Percentiles rank a stretch among this genome's conserved stretches.
These are phyloP conservation scores for Labrus mixtus DNA, from an alignment of 2,113 vertebrate species.

Conservation along the genomic window DNA sequence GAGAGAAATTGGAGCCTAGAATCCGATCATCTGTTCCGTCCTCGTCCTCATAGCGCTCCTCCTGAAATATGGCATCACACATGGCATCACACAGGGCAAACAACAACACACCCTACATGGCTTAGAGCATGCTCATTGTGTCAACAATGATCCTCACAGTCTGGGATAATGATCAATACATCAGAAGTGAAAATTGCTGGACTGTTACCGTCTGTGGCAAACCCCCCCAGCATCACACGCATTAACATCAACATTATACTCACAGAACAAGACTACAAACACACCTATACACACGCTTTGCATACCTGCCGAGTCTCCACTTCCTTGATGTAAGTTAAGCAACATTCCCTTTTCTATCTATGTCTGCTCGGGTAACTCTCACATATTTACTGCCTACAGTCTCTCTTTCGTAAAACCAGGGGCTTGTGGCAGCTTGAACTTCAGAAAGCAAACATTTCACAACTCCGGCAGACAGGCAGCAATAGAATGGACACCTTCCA, in stretches of 20 bases:
- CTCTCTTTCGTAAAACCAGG: constrained; percentile 17
- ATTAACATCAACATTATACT: background rate
- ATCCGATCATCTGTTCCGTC: constrained; percentile 86
- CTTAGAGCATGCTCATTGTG: constrained; percentile 46
- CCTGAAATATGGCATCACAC: constrained; percentile 71
- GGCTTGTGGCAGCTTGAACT: constrained; percentile 52
- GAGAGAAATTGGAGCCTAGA: constrained; percentile 86
- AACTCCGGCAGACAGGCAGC: constrained; percentile 48
- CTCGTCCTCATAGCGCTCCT: constrained; percentile 87
- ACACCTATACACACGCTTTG: constrained; percentile 16
- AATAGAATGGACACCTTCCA: constrained; percentile 41
- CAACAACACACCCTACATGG: constrained; percentile 39
- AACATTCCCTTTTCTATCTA: background rate
- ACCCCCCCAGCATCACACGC: background rate
- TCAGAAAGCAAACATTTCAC: constrained; percentile 71
- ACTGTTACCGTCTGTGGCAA: background rate
- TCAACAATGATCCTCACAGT: constrained; percentile 48
- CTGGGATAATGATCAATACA: constrained; percentile 24
- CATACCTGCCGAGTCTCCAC: constrained; percentile 3
- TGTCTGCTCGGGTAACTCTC: constrained; percentile 17
- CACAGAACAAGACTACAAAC: background rate
- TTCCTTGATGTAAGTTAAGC: background rate
- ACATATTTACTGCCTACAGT: background rate
- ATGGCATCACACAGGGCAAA: constrained; percentile 42
- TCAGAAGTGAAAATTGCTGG: constrained; percentile 33